Base-by-base conservation (phyloP, 2,797 vertebrate species). In the Silurus lanzhouensis region DNA sequence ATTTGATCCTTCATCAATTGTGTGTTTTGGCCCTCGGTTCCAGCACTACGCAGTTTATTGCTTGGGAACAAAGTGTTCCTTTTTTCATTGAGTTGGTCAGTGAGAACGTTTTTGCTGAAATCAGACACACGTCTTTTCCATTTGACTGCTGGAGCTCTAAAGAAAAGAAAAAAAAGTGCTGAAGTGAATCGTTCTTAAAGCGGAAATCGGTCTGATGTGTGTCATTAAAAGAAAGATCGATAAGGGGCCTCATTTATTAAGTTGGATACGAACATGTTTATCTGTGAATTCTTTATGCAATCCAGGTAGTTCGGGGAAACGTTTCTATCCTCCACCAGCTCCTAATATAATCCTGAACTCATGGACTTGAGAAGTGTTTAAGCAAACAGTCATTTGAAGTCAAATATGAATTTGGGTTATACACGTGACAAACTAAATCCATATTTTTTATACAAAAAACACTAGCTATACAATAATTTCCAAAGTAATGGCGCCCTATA, bases 221-320 rank as follows among this genome's bases (percentile, higher is more conserved):
- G 57, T 78, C 8, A 6, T 61, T 78, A 61, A 44, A 22, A 58
- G 57, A 22, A 6, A 19, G 38, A 38, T 38, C 38, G 38, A 38
- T 38, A 12, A 1, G 5, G 76, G 76, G 78, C 78, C 78, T 81
- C 44, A 19, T 81, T 66, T 81, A 66, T 81, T 44, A 81, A 67
- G n/a, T 22, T 12, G 46, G 5, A 48, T 48, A 25, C n/a, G n/a
- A 66, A 19, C 60, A 17, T 46, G 44, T 52, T 81, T 77, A 31
- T 52, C 52, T 44, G 13, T 63, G 20, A 44, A n/a, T 12, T 6
- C 22, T 76, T n/a, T n/a, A 1, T 5, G 27, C 20, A 46, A 19
- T 61, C 27, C 19, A 6, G 17, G 9, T 75, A 17, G 52, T 5
- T 25, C 14, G 12, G n/a, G 72, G 25, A 75, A 75, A 15, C 2